Evolutionary conservation across 2,888 invertebrate species (phyloP).

Genomic region (Brachypterus glaber): DNA sequence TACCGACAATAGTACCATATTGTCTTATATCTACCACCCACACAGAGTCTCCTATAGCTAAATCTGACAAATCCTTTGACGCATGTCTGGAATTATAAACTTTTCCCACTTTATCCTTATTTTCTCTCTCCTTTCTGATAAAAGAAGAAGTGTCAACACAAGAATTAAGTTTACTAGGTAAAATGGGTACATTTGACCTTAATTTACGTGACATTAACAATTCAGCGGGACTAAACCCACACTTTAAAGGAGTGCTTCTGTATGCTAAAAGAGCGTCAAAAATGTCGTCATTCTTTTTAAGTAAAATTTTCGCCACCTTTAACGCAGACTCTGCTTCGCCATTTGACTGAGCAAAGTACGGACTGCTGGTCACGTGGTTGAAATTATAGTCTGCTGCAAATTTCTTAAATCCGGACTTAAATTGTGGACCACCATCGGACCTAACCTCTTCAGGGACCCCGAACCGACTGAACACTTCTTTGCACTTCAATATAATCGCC

Average conservation of each 20-base stretch:
- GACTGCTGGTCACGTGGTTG: conserved; percentile 6
- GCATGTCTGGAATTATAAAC: conserved; percentile 9
- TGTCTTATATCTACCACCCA: conserved; percentile 10
- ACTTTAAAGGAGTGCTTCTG: conserved; percentile 7
- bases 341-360: neutral
- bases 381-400: conserved; percentile 4
- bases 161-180: conserved; percentile 3
- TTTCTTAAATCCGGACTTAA: neutral
- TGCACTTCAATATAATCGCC: conserved; percentile 6
- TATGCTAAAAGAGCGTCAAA: conserved; percentile 4
- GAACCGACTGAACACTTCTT: conserved; percentile 8
- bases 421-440: neutral
- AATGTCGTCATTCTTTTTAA: neutral
- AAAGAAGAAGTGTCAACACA: neutral
- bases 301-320: neutral
- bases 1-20: conserved; percentile 8
- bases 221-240: conserved; percentile 6
- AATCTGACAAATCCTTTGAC: conserved; percentile 5
- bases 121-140: conserved; percentile 3
- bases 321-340: neutral
- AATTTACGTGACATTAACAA: conserved; percentile 4
- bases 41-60: conserved; percentile 6
- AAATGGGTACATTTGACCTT: conserved; percentile 6
- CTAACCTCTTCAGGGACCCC: conserved; percentile 3
- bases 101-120: neutral